Evolutionary conservation across 2,113 vertebrate species (phyloP).

Genomic region (Pelodiscus sinensis): DNA sequence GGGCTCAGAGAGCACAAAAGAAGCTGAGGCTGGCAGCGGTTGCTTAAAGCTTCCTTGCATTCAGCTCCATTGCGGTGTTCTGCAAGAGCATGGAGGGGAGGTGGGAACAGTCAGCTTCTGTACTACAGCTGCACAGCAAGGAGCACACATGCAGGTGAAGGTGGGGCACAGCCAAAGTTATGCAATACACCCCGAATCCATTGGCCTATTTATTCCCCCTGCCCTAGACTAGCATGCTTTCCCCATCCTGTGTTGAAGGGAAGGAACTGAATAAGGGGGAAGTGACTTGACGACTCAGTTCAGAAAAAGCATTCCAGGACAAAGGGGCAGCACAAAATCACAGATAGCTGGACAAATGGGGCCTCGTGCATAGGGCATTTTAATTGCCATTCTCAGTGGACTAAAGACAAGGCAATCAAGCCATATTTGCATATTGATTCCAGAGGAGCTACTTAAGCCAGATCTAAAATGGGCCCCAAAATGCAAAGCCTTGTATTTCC

Average conservation of each 20-base stretch:
- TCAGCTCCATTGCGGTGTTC: not conserved
- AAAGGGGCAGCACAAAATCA: not conserved
- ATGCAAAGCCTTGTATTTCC: not conserved
- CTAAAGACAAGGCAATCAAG: not conserved
- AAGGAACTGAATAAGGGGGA: not conserved
- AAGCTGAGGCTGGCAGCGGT: not conserved
- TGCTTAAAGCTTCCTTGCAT: conserved; percentile 3
- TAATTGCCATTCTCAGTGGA: not conserved
- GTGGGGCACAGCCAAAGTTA: conserved; percentile 54
- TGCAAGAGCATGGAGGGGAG: not conserved
- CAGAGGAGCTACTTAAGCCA: not conserved
- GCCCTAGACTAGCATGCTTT: not conserved
- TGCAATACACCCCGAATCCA: not conserved
- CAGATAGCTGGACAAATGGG: not conserved
- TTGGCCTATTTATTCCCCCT: not conserved
- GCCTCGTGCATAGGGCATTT: fast-evolving
- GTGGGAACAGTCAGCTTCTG: not conserved
- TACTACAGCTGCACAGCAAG: not conserved
- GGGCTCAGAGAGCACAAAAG: not conserved
- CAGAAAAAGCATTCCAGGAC: fast-evolving
- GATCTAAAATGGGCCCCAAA: not conserved
- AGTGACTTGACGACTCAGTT: fast-evolving
- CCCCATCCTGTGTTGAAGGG: conserved; percentile 36
- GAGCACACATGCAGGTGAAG: conserved; percentile 31
- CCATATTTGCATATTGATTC: not conserved